Evolutionary conservation across 2,797 vertebrate genomes (phyloP).

Genomic region (Emydoidea blandingii): DNA sequence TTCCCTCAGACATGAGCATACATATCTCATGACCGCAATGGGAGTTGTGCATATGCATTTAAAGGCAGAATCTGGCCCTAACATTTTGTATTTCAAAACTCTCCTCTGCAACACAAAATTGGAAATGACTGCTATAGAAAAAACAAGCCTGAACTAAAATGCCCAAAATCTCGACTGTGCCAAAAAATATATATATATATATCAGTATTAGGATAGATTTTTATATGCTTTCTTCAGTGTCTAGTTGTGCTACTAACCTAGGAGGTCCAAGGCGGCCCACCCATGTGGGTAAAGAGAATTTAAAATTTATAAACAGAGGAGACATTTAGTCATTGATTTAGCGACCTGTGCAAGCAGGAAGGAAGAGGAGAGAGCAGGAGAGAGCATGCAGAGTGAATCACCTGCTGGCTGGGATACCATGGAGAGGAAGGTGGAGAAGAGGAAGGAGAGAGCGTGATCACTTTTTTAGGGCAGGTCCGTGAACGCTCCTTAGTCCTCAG

Average conservation of each 20-base stretch:
- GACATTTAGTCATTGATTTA: not conserved
- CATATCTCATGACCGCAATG: not conserved
- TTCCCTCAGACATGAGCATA: not conserved
- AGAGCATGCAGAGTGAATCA: constrained; percentile 83
- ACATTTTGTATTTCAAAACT: not conserved
- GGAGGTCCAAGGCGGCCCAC: not conserved
- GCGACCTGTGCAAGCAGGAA: constrained; percentile 54
- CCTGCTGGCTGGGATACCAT: constrained; percentile 79
- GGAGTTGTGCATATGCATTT: not conserved
- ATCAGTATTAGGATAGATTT: not conserved
- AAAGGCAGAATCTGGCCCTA: not conserved
- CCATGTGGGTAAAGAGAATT: not conserved
- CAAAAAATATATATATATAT: no score
- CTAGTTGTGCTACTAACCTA: not conserved
- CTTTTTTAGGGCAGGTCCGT: constrained; percentile 98
- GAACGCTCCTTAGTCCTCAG: constrained; percentile 81
- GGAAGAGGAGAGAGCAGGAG: constrained; percentile 51
- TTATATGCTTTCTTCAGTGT: not conserved
- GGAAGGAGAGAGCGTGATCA: constrained; percentile 91
- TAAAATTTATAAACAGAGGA: not conserved
- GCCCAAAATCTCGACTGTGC: not conserved
- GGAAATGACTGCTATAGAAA: not conserved
- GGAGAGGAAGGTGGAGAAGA: constrained; percentile 77
- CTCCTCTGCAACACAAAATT: not conserved
- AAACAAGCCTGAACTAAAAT: not conserved